A percentile compares a stretch with the other conserved stretches of the same genome.
Evolutionary conservation across 2,888 invertebrate species (phyloP).

Genomic region (Drosophila nr. perissopoda): DNA sequence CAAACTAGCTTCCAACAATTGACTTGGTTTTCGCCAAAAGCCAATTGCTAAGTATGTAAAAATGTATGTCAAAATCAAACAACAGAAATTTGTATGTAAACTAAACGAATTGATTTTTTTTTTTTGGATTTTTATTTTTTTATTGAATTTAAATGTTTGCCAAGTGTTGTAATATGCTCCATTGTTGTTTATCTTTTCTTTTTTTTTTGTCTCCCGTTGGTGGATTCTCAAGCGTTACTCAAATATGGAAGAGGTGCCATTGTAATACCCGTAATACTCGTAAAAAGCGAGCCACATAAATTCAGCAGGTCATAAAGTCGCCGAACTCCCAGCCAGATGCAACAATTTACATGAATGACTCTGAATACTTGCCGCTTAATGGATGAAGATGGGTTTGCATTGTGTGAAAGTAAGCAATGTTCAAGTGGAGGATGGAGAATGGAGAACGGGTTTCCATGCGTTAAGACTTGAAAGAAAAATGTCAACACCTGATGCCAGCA

Average conservation of each 20-base stretch:
- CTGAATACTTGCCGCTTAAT: not conserved
- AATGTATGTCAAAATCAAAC: constrained; percentile 57
- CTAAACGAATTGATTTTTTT: constrained; percentile 28
- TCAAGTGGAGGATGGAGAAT: not conserved
- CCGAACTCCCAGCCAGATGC: not conserved
- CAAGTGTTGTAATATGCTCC: constrained; percentile 61
- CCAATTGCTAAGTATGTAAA: constrained; percentile 47
- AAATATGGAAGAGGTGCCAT: constrained; percentile 11
- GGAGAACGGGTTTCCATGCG: not conserved
- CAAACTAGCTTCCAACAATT: constrained; percentile 28
- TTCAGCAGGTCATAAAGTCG: constrained; percentile 9
- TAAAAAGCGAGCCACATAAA: not conserved
- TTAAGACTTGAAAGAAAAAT: not conserved
- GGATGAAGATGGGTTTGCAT: not conserved
- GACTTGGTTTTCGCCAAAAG: constrained; percentile 57
- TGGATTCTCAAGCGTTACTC: constrained; percentile 30
- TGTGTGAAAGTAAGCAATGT: not conserved
- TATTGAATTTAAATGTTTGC: constrained; percentile 55
- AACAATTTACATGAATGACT: not conserved
- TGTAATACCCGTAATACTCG: constrained; percentile 1
- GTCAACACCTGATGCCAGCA: not conserved
- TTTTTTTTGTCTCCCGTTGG: constrained; percentile 2
- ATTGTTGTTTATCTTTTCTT: constrained; percentile 23
- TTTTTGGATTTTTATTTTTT: constrained; percentile 4
- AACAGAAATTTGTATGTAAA: constrained; percentile 45